Evolutionary conservation across 2,888 invertebrate genomes (phyloP).

Genomic region (Flexamia atlantica): DNA sequence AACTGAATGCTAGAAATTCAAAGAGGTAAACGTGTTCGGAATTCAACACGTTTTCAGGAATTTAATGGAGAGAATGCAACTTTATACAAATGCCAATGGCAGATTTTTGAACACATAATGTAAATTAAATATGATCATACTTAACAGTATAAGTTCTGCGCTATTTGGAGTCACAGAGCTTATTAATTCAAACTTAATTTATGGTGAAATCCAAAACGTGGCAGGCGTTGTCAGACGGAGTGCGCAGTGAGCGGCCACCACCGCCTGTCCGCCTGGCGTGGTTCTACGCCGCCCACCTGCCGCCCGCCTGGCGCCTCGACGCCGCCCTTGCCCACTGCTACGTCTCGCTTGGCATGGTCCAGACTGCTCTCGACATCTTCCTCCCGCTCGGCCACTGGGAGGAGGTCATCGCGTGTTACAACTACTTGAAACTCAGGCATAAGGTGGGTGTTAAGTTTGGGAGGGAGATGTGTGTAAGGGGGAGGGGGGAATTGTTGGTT

Average conservation of each 20-base stretch:
- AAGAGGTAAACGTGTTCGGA: too few species aligned
- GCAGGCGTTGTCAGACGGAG: slow-evolving; percentile 80
- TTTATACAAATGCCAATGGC: too few species aligned
- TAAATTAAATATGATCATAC: too few species aligned
- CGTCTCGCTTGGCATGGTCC: slow-evolving; percentile 88
- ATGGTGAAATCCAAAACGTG: background rate
- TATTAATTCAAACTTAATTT: too few species aligned
- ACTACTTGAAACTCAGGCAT: slow-evolving; percentile 88
- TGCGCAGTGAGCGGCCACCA: slow-evolving; percentile 74
- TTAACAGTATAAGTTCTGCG: too few species aligned
- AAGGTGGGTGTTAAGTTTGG: slow-evolving; percentile 82
- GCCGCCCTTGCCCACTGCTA: slow-evolving; percentile 88
- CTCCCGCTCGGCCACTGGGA: slow-evolving; percentile 91
- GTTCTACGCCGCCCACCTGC: slow-evolving; percentile 85
- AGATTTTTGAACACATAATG: too few species aligned
- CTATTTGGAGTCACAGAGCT: too few species aligned
- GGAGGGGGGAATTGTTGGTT: too few species aligned
- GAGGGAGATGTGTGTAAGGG: too few species aligned
- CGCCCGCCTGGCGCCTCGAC: slow-evolving; percentile 87
- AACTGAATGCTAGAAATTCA: too few species aligned
- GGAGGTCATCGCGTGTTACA: slow-evolving; percentile 94
- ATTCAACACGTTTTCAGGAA: too few species aligned
- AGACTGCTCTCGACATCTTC: slow-evolving; percentile 90
- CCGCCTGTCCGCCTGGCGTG: slow-evolving; percentile 76
- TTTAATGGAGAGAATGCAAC: too few species aligned